phyloP scores from a whole-genome alignment of 2,113 vertebrate species.

The Nesoenas mayeri region DNA sequence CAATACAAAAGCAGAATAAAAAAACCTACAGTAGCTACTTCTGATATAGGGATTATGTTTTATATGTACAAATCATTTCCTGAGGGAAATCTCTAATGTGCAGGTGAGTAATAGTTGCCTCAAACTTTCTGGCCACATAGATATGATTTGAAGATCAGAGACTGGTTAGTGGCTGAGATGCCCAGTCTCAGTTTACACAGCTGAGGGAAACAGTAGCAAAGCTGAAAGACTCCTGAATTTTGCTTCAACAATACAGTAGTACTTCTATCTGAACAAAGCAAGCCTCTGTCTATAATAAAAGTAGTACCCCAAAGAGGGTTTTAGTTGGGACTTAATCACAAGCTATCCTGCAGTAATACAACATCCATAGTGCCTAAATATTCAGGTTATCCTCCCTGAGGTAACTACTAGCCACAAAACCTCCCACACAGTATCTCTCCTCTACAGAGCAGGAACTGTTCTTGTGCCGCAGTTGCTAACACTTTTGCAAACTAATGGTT shows the following conservation, averaged over 20 bases:
- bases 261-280: neutral
- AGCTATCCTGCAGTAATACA: neutral
- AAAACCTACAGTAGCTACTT: neutral
- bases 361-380: neutral
- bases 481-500: neutral
- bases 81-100: neutral
- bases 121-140: neutral
- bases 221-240: neutral
- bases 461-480: neutral
- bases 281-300: neutral
- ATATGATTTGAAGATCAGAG: neutral
- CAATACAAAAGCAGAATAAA: neutral
- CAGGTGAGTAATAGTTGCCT: neutral
- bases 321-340: neutral
- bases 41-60: conserved; percentile 9
- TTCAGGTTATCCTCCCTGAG: neutral
- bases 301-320: neutral
- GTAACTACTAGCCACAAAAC: neutral
- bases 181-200: neutral
- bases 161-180: neutral
- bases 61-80: neutral
- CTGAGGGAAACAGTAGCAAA: neutral
- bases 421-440: neutral
- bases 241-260: neutral
- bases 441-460: neutral